phyloP scores from a whole-genome alignment of 23 tunicate species.

The Corella eumyota region DNA sequence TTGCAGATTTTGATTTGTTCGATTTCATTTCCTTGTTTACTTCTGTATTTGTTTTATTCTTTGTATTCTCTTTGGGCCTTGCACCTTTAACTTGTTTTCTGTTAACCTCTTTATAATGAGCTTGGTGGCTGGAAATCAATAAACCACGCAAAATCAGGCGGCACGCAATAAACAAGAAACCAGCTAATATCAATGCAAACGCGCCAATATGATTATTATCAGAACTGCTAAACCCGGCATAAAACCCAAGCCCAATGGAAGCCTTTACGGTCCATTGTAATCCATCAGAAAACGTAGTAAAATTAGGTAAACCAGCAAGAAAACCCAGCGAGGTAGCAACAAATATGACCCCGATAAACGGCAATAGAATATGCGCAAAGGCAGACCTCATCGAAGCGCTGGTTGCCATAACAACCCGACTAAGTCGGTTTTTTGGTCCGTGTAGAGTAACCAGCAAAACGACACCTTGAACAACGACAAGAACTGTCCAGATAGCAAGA shows the following conservation, averaged over 20 bases:
- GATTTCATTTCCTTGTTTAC: not conserved
- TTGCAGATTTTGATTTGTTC: not conserved
- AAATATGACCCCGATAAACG: slow-evolving; percentile 3
- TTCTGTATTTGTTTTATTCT: not conserved
- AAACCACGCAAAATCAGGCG: slow-evolving; percentile 27
- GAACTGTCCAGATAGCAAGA: slow-evolving; percentile 21
- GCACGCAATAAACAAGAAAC: slow-evolving; percentile 8
- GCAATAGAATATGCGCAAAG: not conserved
- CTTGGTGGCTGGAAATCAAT: slow-evolving; percentile 24
- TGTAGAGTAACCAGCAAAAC: slow-evolving; percentile 13
- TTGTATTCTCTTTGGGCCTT: not conserved
- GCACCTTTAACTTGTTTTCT: not conserved
- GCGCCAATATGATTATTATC: not conserved
- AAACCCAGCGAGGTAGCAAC: slow-evolving; percentile 1
- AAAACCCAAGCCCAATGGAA: slow-evolving; percentile 5
- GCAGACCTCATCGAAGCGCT: not conserved
- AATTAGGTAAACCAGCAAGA: slow-evolving; percentile 5
- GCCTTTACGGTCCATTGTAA: not conserved
- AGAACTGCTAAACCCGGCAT: not conserved
- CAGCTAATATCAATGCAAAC: slow-evolving; percentile 2
- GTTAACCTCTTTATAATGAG: not conserved
- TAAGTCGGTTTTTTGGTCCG: slow-evolving; percentile 15
- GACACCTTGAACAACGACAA: slow-evolving; percentile 12
- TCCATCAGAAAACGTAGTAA: not conserved
- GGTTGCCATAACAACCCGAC: slow-evolving; percentile 5